Evolutionary conservation across 2,888 invertebrate species (phyloP), one percentile per base, ranked within the genome.

Genomic region (Pandemis corylana): DNA sequence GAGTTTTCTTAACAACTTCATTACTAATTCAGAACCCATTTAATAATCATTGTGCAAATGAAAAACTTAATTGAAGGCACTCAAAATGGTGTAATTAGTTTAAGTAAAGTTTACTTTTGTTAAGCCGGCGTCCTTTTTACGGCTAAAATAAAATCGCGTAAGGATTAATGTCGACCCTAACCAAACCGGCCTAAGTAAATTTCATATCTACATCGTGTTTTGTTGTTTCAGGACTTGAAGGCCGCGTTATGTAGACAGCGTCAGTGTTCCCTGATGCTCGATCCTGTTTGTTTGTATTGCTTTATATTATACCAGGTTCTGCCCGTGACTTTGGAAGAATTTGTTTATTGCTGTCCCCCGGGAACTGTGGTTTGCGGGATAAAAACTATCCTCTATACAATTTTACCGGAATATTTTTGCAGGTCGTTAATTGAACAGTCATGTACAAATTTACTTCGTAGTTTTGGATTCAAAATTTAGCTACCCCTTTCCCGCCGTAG

Each of bases 121-220:
- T 64, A 42, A 56, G 44, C 42, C 61, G 46, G 51, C 49, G 42
- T 69, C 76, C 62, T 69, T 66, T 72, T 71, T 67, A 51, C 62
- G 53, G 42, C 63, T 71, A 62, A 64, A 77, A 73, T 76, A 76
- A 76, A 76, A 76, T 49, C 70, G 67, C 63, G 59, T 49, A 73
- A 20, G 76, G 75, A 78, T 78, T 78, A 78, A 76, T 76, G 71
- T 72, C 71, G 63, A 65, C 70, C 74, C 77, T 72, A 76, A 42
- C 49, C 80, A 86, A 86, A 84, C 83, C 82, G 51, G 74, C 85
- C 87, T 85, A 85, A 85, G 80, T 82, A 84, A 86, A 86, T 84
- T 81, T 84, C 80, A 85, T 83, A 85, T 82, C 78, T 80, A 78
- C 77, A 79, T 73, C 68, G 75, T 80, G 80, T 82, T 82, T 79